Evolutionary conservation across 2,888 invertebrate genomes (phyloP).

Genomic region (Pherbina coryleti): DNA sequence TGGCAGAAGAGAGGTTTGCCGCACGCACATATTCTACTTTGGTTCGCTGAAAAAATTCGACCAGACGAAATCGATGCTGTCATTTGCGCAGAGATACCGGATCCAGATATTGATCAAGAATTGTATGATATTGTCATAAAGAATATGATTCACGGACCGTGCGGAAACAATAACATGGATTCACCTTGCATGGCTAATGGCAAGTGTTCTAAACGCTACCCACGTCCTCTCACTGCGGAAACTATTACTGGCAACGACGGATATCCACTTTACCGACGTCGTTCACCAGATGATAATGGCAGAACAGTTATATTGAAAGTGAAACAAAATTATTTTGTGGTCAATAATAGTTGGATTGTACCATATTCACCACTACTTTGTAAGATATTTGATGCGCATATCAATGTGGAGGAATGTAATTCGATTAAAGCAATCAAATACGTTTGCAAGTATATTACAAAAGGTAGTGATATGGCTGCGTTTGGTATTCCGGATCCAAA

Average conservation of each 20-base stretch:
- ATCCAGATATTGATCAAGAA: neutral
- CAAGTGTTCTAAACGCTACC: conserved; percentile 62
- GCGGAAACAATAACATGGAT: conserved; percentile 52
- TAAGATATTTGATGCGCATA: conserved; percentile 16
- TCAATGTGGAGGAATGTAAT: conserved; percentile 27
- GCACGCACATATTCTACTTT: neutral
- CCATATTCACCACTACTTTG: neutral
- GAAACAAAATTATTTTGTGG: neutral
- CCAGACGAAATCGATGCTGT: neutral
- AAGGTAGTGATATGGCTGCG: conserved; percentile 18
- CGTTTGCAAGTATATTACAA: conserved; percentile 33
- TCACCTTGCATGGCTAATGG: conserved; percentile 59
- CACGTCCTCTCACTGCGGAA: conserved; percentile 51
- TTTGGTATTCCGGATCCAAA: conserved; percentile 41
- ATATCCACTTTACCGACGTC: conserved; percentile 10
- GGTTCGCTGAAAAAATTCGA: neutral
- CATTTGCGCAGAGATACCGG: neutral
- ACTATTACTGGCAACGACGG: conserved; percentile 44
- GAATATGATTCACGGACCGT: conserved; percentile 65
- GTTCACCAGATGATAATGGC: neutral
- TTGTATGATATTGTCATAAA: conserved; percentile 48
- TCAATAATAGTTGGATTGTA: neutral
- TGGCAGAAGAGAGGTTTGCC: neutral
- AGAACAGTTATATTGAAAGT: neutral
- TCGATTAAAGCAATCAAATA: conserved; percentile 20